Conservation (phyloP, 2,797 vertebrate species). For the Parauchenoglanis punctatus region DNA sequence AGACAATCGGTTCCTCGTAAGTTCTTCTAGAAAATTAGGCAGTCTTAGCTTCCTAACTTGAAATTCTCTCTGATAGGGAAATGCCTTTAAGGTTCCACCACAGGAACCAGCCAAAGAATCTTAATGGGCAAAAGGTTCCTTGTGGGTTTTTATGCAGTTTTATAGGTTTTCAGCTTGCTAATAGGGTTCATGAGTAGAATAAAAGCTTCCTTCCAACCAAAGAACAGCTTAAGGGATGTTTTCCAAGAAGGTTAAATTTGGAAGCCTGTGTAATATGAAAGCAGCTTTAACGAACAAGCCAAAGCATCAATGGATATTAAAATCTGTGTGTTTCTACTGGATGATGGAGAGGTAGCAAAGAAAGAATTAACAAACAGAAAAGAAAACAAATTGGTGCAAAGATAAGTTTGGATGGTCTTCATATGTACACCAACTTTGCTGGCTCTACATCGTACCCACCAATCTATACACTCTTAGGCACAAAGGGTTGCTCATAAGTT, state of each 20-base stretch:
- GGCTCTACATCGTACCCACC: not conserved
- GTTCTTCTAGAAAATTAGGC: not conserved
- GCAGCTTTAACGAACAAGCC: not conserved
- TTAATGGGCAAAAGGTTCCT: not conserved
- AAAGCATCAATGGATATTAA: not conserved
- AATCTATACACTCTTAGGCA: too few species aligned
- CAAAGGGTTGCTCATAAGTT: not conserved
- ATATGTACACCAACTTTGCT: not conserved
- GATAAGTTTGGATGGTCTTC: not conserved
- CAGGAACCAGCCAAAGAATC: not conserved
- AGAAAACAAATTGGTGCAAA: not conserved
- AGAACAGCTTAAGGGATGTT: not conserved
- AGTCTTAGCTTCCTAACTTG: too few species aligned
- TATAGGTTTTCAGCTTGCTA: not conserved
- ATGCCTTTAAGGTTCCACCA: too few species aligned
- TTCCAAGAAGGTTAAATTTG: not conserved
- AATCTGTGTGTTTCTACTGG: not conserved
- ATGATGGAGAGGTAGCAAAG: not conserved
- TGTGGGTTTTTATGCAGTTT: not conserved
- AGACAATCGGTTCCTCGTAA: not conserved
- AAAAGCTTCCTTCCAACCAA: not conserved
- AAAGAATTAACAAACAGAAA: not conserved
- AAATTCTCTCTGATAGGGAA: not conserved
- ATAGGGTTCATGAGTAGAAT: too few species aligned
- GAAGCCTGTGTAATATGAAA: not conserved